Evolutionary conservation across 2,888 invertebrate species (phyloP).

Genomic region (Thymelicus acteon): DNA sequence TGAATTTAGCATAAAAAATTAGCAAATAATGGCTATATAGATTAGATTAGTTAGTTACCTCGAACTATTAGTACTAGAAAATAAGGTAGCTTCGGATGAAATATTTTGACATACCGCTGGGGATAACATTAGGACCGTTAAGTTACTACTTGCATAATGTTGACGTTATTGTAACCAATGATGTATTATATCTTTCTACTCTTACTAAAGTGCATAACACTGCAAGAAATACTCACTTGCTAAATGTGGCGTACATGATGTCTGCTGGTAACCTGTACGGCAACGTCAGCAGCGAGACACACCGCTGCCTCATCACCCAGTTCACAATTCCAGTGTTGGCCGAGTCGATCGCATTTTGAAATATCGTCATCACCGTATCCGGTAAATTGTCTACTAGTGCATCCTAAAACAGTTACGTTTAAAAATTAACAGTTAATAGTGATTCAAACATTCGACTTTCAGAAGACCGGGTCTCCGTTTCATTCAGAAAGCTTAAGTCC

Average conservation of each 20-base stretch:
- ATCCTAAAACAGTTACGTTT: constrained; percentile 84
- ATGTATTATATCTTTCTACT: too few relatives aligned
- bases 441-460: too few relatives aligned
- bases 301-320: constrained; percentile 94
- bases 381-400: constrained; percentile 95
- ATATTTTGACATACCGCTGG: background rate
- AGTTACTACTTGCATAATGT: background rate
- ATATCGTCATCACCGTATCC: constrained; percentile 94
- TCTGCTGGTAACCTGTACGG: constrained; percentile 96
- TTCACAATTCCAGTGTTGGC: constrained; percentile 96
- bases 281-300: constrained; percentile 91
- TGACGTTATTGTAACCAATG: background rate
- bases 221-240: constrained; percentile 88
- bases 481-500: too few relatives aligned
- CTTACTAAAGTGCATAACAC: background rate
- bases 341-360: constrained; percentile 96
- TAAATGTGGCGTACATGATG: constrained; percentile 93
- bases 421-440: too few relatives aligned
- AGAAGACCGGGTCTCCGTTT: too few relatives aligned
- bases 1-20: too few relatives aligned
- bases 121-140: background rate
- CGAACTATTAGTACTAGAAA: too few relatives aligned
- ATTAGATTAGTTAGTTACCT: too few relatives aligned
- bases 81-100: too few relatives aligned
- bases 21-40: too few relatives aligned